Percentiles rank a stretch among this genome's conserved stretches.
Conservation (phyloP, 2,888 invertebrate genomes). For the Pycnomerus fuliginosus region DNA sequence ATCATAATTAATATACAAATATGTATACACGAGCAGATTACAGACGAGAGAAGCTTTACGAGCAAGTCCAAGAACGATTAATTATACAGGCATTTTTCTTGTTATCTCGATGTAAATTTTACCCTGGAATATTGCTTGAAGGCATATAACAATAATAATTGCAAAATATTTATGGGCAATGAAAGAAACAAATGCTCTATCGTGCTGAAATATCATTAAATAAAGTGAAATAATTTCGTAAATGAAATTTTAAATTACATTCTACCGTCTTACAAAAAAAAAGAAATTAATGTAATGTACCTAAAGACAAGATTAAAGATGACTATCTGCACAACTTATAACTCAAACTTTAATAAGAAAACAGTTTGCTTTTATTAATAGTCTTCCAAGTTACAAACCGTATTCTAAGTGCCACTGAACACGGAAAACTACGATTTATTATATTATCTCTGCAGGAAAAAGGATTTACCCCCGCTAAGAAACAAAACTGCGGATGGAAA, state of each 20-base stretch:
- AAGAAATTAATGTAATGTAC: slow-evolving; percentile 46
- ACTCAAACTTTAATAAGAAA: slow-evolving; percentile 54
- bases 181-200: slow-evolving; percentile 28
- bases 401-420: slow-evolving; percentile 45
- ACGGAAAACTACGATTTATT: slow-evolving; percentile 47
- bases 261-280: slow-evolving; percentile 31
- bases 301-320: slow-evolving; percentile 54
- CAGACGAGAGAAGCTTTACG: slow-evolving; percentile 7
- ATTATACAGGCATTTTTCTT: slow-evolving; percentile 12
- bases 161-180: no score
- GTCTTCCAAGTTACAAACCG: slow-evolving; percentile 40
- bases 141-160: no score
- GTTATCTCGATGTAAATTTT: no score
- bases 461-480: slow-evolving; percentile 14
- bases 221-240: slow-evolving; percentile 47
- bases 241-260: slow-evolving; percentile 51
- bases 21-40: slow-evolving; percentile 11
- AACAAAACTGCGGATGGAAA: no score
- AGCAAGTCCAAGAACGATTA: slow-evolving; percentile 15
- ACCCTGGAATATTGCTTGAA: no score
- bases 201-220: slow-evolving; percentile 45
- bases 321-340: slow-evolving; percentile 50
- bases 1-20: slow-evolving; percentile 34
- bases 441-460: slow-evolving; percentile 27
- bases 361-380: slow-evolving; percentile 50